phyloP scores from a whole-genome alignment of 2,113 vertebrate species.

The Phycodurus eques region DNA sequence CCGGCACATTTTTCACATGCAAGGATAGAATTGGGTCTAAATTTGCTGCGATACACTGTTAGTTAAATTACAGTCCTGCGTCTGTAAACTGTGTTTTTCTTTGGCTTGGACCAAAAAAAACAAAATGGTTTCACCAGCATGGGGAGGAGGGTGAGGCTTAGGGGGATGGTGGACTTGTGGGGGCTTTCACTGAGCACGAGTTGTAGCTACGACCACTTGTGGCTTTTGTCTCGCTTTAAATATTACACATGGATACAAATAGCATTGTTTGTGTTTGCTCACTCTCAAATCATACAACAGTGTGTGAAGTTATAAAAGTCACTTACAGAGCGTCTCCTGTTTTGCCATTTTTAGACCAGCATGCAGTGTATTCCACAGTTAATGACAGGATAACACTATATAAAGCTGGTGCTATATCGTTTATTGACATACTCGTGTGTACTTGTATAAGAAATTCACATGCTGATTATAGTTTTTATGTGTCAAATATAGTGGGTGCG shows the following conservation, averaged over 20 bases:
- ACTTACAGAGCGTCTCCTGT: constrained; percentile 7
- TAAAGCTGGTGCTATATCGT: background rate
- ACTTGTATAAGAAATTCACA: constrained; percentile 19
- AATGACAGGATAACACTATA: constrained; percentile 35
- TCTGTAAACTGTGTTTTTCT: constrained; percentile 47
- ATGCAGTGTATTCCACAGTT: constrained; percentile 9
- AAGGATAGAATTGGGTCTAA: constrained; percentile 71
- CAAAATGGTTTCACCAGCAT: constrained; percentile 38
- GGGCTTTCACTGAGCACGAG: constrained; percentile 34
- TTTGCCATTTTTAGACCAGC: constrained; percentile 16
- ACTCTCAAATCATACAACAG: constrained; percentile 44
- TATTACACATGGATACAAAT: constrained; percentile 44
- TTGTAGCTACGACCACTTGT: constrained; percentile 33
- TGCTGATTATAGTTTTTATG: constrained; percentile 11
- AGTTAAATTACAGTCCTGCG: constrained; percentile 68
- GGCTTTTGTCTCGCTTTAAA: constrained; percentile 49
- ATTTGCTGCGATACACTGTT: constrained; percentile 57
- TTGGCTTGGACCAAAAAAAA: constrained; percentile 37
- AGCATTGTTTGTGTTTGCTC: constrained; percentile 37
- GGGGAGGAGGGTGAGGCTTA: background rate
- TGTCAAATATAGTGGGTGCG: background rate
- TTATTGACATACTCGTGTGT: background rate
- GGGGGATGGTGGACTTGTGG: constrained; percentile 30
- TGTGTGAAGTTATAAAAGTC: constrained; percentile 18
- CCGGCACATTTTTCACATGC: constrained; percentile 56